A percentile compares a stretch with the other conserved stretches of the same genome.
Evolutionary conservation across 2,113 vertebrate species (phyloP).

Genomic region (Montifringilla adamsi): DNA sequence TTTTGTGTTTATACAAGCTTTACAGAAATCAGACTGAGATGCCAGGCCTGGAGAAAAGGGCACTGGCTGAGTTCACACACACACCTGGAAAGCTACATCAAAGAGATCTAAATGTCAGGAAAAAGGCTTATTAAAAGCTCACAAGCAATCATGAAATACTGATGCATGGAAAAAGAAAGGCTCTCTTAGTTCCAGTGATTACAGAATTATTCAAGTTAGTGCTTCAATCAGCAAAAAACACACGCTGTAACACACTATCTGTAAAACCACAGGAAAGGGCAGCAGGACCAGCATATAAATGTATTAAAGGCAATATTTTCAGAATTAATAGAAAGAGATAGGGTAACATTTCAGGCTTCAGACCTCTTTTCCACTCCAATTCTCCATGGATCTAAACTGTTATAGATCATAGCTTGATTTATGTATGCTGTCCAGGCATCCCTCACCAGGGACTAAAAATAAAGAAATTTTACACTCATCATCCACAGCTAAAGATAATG

Average conservation of each 20-base stretch:
- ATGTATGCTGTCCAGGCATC: background rate
- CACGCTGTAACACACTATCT: background rate
- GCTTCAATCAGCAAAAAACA: background rate
- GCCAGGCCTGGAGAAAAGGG: background rate
- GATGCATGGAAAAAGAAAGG: background rate
- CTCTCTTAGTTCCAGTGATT: background rate
- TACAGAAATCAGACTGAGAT: background rate
- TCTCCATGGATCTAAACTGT: background rate
- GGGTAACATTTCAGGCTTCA: background rate
- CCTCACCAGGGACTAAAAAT: slow-evolving; percentile 15
- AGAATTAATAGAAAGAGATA: background rate
- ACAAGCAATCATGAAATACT: background rate
- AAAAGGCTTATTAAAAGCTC: background rate
- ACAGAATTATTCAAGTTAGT: background rate
- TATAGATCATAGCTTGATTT: background rate
- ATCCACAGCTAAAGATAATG: background rate
- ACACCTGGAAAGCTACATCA: background rate
- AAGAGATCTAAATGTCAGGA: background rate
- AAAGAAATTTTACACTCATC: background rate
- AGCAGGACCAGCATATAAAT: background rate
- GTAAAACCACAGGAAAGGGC: background rate
- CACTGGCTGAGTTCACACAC: background rate
- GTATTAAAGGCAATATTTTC: background rate
- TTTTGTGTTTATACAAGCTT: background rate
- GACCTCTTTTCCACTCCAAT: background rate